A percentile compares a stretch with the other conserved stretches of the same genome.
phyloP scores from a whole-genome alignment of 1,140 invertebrate genomes.

The Stenopsyche tienmushanensis region DNA sequence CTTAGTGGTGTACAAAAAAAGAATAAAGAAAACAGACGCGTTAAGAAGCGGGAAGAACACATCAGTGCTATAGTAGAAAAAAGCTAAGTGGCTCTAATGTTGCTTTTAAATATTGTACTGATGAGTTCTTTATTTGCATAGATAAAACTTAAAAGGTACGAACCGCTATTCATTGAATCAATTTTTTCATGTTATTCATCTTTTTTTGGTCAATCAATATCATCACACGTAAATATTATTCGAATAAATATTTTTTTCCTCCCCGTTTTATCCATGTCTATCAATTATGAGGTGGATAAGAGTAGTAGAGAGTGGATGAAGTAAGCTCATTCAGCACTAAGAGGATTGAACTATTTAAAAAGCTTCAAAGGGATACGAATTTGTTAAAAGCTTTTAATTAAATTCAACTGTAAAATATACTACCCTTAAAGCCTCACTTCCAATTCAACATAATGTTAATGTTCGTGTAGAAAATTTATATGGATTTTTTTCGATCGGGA shows the following conservation, averaged over 20 bases:
- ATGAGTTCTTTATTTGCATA: slow-evolving; percentile 41
- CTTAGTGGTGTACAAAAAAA: background rate
- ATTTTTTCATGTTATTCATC: slow-evolving; percentile 16
- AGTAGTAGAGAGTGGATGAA: slow-evolving; percentile 21
- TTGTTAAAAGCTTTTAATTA: slow-evolving; percentile 32
- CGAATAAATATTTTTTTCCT: background rate
- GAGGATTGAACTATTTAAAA: slow-evolving; percentile 28
- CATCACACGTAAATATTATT: background rate
- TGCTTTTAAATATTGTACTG: slow-evolving; percentile 36
- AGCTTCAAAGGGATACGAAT: slow-evolving; percentile 29
- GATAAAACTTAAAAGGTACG: slow-evolving; percentile 35
- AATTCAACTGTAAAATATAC: background rate
- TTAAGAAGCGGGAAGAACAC: background rate
- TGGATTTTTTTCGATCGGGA: background rate
- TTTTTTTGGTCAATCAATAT: background rate
- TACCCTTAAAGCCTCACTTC: background rate
- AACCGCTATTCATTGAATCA: slow-evolving; percentile 21
- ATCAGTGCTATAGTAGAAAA: slow-evolving; percentile 23
- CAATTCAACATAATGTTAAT: too few species aligned
- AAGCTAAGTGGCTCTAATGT: slow-evolving; percentile 40
- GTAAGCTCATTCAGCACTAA: slow-evolving; percentile 23
- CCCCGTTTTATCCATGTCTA: slow-evolving; percentile 6
- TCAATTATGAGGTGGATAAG: slow-evolving; percentile 23
- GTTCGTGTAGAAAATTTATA: too few species aligned
- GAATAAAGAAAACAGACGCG: background rate